Evolutionary conservation across 1,140 invertebrate genomes (phyloP), one percentile per base, ranked within the genome.

Genomic region (Panonychus citri): DNA sequence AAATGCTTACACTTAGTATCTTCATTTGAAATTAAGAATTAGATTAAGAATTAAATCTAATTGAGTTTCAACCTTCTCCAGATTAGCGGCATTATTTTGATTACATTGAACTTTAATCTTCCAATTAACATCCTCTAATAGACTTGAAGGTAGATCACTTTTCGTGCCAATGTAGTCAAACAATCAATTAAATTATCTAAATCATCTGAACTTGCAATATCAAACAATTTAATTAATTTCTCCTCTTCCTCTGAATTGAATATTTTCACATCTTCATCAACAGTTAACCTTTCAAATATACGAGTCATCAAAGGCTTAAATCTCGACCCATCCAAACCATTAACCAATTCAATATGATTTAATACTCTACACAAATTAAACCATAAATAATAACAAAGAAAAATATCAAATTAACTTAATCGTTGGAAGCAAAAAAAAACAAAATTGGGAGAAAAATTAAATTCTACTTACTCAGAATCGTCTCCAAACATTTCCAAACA

Each of bases 41-140:
- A 40, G 19, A 40, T n/a, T 17, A 2, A 50, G 40, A 27, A 17
- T 19, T 24, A 56, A 56, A 40, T 57, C 53, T 24, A 55, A 21
- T 53, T 59, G 52, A 24, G n/a, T n/a, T 17, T 58, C 13, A 12
- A 42, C 17, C 17, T 27, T 17, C n/a, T 53, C 37, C 42, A 46
- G 7, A 19, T 46, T 24, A 46, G n/a, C 5, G 17, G 24, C 21
- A n/a, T n/a, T 24, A 46, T 46, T n/a, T 7, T 46, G 17, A 17
- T 46, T 46, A n/a, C 17, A 46, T 19, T 46, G 55, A n/a, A 57
- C 54, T 21, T 39, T 40, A 1, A 59, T 3, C 30, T 56, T 56
- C 55, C 58, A 58, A 53, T 52, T 58, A 19, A 59, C 27, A 53
- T 59, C 46, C 19, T 19, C 5, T 3, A 57, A 21, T 13, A 54